Evolutionary conservation across 2,888 invertebrate genomes (phyloP), one percentile per base, ranked within the genome.

Genomic region (Merodon equestris): DNA sequence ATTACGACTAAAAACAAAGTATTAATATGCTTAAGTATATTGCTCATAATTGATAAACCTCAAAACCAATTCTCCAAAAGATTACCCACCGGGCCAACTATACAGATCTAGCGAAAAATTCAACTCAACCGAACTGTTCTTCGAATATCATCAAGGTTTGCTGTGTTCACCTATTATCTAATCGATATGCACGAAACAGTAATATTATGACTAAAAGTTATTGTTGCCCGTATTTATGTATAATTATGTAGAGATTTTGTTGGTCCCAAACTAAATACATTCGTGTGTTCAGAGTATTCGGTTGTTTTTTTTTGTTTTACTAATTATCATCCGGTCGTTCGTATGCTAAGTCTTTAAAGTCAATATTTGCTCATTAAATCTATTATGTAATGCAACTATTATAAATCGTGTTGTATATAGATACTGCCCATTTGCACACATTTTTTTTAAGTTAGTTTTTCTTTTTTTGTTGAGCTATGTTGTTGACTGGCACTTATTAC

Each of bases 101-200:
- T 91, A 91, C 90, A 91, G 91, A 90, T 91, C 90, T 79, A 88
- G 91, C 89, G 91, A 91, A 90, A 91, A 91, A 89, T 92, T 91
- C 90, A 91, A 90, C 89, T 92, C 90, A 63, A 91, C 90, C 89
- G 92, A 92, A 86, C 91, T 92, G 89, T 86, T 86, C 85, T 85
- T 85, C 83, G 86, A 87, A 82, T 87, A 86, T 84, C 84, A 86
- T 83, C 86, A 87, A 88, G 88, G 88, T 88, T 88, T 89, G 89
- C 86, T 82, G 73, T 38, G 67, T 57, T 73, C 61, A 48, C 34
- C 45, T 12, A 56, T 54, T 54, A 60, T 36, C 45, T 68, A 68
- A 57, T 76, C 67, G 58, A 72, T 81, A 60, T 82, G 82, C 83
- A 83, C 82, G 81, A 61, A 77, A 58, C 57, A 64, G 64, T 77